Conservation (phyloP, 2,797 vertebrate species). For the Helicolenus hilgendorfi region DNA sequence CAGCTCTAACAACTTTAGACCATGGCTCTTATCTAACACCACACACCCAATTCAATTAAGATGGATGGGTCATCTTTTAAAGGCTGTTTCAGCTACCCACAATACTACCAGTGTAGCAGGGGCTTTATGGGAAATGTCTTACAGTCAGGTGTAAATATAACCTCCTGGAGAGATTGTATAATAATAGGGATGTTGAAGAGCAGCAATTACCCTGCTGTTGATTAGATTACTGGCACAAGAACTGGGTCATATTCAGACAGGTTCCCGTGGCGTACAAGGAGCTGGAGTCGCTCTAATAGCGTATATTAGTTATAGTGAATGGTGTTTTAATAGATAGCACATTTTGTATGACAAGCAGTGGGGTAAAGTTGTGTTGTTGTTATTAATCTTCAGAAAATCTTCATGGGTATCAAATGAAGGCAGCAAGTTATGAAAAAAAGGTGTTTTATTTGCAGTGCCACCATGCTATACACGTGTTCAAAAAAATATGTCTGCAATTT, state of each 20-base stretch:
- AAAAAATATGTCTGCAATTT: no score
- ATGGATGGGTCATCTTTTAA: background rate
- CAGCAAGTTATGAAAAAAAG: no score
- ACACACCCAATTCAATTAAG: background rate
- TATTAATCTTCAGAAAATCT: background rate
- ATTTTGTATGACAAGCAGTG: background rate
- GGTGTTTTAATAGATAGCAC: background rate
- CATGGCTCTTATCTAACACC: background rate
- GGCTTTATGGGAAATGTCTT: background rate
- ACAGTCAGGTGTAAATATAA: slow-evolving; percentile 40
- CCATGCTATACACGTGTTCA: no score
- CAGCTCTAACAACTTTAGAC: background rate
- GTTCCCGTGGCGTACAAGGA: slow-evolving; percentile 7
- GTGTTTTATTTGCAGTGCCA: no score
- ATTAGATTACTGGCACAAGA: slow-evolving; percentile 41
- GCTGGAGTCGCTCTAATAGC: background rate
- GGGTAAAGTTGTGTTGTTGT: background rate
- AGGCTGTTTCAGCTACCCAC: background rate
- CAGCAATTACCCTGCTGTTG: slow-evolving; percentile 43
- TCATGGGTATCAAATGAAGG: background rate
- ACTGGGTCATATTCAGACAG: slow-evolving; percentile 33
- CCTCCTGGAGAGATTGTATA: slow-evolving; percentile 22
- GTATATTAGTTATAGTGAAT: background rate
- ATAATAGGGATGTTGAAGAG: slow-evolving; percentile 44
- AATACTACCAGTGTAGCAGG: background rate